A percentile compares a stretch with the other conserved stretches of the same genome.
Evolutionary conservation across 1,140 invertebrate species (phyloP).

Genomic region (Planococcus citri): DNA sequence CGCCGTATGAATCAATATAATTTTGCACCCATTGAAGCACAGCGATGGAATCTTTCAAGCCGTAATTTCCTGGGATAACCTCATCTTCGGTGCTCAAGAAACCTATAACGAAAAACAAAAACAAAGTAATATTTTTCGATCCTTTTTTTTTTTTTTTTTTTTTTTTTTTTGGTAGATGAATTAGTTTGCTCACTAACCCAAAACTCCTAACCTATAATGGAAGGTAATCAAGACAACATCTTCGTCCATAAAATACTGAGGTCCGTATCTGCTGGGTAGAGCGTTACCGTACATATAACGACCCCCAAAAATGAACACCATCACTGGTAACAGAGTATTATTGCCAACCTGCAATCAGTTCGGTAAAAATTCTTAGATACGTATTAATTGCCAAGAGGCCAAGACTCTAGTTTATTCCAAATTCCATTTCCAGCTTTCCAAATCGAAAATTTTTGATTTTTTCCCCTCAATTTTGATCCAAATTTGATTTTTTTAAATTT

Average conservation of each 20-base stretch:
- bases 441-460: no score
- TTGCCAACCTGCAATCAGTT: neutral
- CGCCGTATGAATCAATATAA: slow-evolving; percentile 34
- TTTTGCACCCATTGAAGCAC: slow-evolving; percentile 35
- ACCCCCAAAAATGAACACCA: slow-evolving; percentile 51
- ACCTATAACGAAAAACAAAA: slow-evolving; percentile 28
- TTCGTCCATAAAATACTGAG: slow-evolving; percentile 41
- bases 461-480: no score
- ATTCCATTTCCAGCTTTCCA: no score
- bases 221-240: slow-evolving; percentile 46
- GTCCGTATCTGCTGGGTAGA: slow-evolving; percentile 32
- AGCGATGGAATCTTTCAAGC: slow-evolving; percentile 36
- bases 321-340: slow-evolving; percentile 35
- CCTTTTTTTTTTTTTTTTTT: neutral
- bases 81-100: slow-evolving; percentile 34
- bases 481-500: no score
- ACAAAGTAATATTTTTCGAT: neutral
- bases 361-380: no score
- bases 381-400: no score
- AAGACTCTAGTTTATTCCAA: no score
- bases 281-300: slow-evolving; percentile 38
- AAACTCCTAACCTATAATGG: slow-evolving; percentile 48
- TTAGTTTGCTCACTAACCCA: slow-evolving; percentile 24
- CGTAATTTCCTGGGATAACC: slow-evolving; percentile 36
- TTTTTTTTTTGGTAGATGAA: no score